Evolutionary conservation across 2,797 vertebrate genomes (phyloP).

Genomic region (Xerus rutilus): DNA sequence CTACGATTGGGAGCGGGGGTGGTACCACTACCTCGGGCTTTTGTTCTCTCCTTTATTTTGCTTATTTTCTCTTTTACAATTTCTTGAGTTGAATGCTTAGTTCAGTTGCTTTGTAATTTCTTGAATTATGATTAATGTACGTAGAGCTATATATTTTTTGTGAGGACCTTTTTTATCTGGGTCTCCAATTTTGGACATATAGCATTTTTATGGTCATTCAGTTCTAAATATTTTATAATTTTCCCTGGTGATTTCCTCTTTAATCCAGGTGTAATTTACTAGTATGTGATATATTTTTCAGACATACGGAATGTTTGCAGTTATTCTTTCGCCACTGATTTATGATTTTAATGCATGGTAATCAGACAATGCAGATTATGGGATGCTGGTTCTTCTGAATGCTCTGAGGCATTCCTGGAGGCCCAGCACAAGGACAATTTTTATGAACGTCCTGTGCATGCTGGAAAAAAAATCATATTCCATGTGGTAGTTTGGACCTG

Average conservation of each 20-base stretch:
- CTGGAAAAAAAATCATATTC: neutral
- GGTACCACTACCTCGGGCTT: neutral
- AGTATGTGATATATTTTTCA: slow-evolving; percentile 8
- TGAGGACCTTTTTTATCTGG: neutral
- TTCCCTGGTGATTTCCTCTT: slow-evolving; percentile 16
- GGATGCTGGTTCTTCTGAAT: neutral
- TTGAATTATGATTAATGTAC: neutral
- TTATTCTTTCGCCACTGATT: neutral
- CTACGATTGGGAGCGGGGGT: neutral
- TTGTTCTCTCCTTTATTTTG: neutral
- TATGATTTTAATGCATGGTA: neutral
- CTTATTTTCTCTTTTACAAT: neutral
- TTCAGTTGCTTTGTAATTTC: neutral
- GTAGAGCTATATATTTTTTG: neutral
- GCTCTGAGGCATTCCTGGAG: neutral
- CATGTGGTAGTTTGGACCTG: too few relatives aligned
- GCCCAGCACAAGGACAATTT: neutral
- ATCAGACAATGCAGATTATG: neutral
- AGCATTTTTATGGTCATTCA: slow-evolving; percentile 18
- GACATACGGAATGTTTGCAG: neutral
- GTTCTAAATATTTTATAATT: neutral
- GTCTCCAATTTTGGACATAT: neutral
- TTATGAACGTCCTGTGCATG: neutral
- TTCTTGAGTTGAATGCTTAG: neutral
- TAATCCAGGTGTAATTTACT: slow-evolving; percentile 46